Percentiles rank a stretch among this genome's conserved stretches.
phyloP scores from a whole-genome alignment of 2,797 vertebrate genomes.

The Picus viridis region DNA sequence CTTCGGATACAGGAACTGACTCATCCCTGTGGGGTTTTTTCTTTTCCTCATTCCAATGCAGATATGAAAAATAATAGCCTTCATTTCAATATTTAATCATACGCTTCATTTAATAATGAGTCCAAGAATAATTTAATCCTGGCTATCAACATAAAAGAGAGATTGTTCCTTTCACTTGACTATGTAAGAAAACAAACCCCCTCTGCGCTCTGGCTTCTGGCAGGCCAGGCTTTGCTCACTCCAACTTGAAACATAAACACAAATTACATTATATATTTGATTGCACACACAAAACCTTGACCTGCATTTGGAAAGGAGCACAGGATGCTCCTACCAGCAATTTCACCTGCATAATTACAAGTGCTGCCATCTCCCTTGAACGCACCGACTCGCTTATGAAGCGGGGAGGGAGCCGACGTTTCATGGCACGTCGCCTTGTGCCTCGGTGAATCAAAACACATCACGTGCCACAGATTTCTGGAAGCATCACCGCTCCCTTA shows the following conservation, averaged over 20 bases:
- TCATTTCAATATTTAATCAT: slow-evolving; percentile 67
- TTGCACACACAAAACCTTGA: not conserved
- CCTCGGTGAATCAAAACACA: slow-evolving; percentile 39
- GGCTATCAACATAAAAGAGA: slow-evolving; percentile 46
- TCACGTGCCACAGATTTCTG: slow-evolving; percentile 44
- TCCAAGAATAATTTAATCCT: slow-evolving; percentile 60
- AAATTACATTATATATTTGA: not conserved
- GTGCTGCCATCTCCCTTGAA: not conserved
- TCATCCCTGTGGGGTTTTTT: not conserved
- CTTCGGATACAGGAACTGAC: slow-evolving; percentile 43
- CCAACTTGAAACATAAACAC: not conserved
- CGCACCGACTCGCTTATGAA: not conserved
- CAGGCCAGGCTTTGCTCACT: not conserved
- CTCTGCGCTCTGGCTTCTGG: not conserved
- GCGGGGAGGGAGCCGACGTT: slow-evolving; percentile 28
- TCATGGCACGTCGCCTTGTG: slow-evolving; percentile 20
- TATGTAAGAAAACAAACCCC: slow-evolving; percentile 16
- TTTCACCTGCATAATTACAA: slow-evolving; percentile 30
- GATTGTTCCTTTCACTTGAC: slow-evolving; percentile 3
- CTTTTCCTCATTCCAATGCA: slow-evolving; percentile 24
- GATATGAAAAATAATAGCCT: slow-evolving; percentile 58
- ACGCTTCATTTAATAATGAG: slow-evolving; percentile 62
- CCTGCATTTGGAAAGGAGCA: not conserved
- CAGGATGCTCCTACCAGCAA: not conserved
- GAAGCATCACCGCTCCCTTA: slow-evolving; percentile 61